A percentile compares a stretch with the other conserved stretches of the same genome.
These are phyloP conservation scores for Numenius phaeopus DNA, from an alignment of 2,797 vertebrate genomes.

Conservation along the genomic window DNA sequence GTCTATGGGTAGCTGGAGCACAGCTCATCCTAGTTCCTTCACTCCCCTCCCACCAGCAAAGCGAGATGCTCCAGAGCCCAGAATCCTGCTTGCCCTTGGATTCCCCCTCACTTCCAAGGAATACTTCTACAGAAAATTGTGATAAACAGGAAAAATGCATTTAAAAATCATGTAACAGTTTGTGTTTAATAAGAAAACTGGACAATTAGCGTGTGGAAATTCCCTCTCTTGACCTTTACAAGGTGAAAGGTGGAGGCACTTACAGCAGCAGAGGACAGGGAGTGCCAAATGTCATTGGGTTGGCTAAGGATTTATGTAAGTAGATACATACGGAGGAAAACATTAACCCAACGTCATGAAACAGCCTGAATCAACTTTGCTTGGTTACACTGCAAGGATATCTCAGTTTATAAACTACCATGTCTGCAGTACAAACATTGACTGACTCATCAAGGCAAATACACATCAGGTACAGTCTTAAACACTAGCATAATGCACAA, in stretches of 20 bases:
- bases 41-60: not conserved
- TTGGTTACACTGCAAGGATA: constrained; percentile 17
- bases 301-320: constrained; percentile 3
- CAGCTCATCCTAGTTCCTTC: not conserved
- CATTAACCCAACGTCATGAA: not conserved
- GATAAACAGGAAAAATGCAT: constrained; percentile 18
- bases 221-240: constrained; percentile 35
- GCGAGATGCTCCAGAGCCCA: not conserved
- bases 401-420: not conserved
- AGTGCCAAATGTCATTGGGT: not conserved
- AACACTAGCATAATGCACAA: not conserved
- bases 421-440: not conserved
- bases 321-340: not conserved
- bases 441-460: constrained; percentile 16
- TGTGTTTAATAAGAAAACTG: not conserved
- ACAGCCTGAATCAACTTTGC: not conserved
- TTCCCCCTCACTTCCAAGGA: not conserved
- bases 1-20: not conserved
- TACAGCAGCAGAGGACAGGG: not conserved
- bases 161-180: not conserved
- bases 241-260: not conserved
- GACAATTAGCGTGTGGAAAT: not conserved
- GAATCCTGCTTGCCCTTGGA: not conserved
- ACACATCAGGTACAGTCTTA: not conserved
- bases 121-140: not conserved